Evolutionary conservation across 2,113 vertebrate genomes (phyloP).

Genomic region (Corythaeola cristata): DNA sequence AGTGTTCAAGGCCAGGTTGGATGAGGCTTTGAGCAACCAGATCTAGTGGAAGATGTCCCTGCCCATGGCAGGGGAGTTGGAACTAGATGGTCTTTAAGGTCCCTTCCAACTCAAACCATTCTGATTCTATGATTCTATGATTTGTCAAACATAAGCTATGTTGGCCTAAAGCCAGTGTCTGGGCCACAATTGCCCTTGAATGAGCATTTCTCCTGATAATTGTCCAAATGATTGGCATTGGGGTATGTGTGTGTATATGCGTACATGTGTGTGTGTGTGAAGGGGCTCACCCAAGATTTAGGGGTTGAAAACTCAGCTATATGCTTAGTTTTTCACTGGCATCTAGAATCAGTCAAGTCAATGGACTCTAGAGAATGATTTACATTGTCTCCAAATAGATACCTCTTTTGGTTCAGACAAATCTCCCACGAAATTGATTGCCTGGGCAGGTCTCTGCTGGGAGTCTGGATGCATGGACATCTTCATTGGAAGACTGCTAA

Average conservation of each 20-base stretch:
- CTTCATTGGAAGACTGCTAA: not conserved
- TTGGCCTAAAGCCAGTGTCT: not conserved
- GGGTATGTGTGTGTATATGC: accelerated
- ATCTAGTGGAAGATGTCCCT: too few species aligned
- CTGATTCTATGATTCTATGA: too few species aligned
- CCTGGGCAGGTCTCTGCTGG: not conserved
- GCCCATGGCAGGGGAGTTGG: too few species aligned
- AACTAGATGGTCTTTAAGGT: too few species aligned
- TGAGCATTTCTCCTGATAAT: not conserved
- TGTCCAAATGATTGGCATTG: not conserved
- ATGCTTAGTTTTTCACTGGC: not conserved
- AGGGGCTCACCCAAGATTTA: not conserved
- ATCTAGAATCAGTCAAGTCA: not conserved
- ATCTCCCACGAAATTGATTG: not conserved
- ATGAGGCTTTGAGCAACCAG: too few species aligned
- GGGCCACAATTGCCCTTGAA: not conserved
- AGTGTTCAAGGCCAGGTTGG: too few species aligned
- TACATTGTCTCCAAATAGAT: not conserved
- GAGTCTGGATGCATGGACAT: not conserved
- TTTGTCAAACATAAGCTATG: not conserved
- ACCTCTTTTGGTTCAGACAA: not conserved
- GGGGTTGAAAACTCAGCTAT: not conserved
- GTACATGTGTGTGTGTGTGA: too few species aligned
- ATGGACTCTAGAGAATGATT: not conserved
- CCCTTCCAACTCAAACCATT: too few species aligned